Percentiles rank a stretch among this genome's conserved stretches.
Conservation (phyloP, 92 coral and sea anemone genomes). For the Epizoanthus scotinus region DNA sequence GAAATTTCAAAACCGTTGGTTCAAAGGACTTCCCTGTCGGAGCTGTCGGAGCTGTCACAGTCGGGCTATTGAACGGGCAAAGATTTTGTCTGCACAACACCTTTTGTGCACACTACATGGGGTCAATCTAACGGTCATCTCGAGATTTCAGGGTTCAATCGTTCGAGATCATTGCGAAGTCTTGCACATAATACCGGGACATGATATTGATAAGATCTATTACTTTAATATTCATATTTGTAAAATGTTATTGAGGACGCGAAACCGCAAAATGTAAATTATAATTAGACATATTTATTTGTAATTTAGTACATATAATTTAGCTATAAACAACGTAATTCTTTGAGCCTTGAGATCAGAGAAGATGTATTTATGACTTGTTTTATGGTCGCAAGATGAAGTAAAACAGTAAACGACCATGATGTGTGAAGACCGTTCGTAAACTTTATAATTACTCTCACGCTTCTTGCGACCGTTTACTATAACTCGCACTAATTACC, state of each 20-base stretch:
- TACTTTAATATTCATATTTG: neutral
- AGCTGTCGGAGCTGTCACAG: too few species aligned
- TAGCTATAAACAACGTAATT: neutral
- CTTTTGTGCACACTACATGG: neutral
- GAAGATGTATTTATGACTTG: neutral
- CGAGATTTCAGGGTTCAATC: neutral
- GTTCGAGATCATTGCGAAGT: neutral
- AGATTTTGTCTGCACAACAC: neutral
- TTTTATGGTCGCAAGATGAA: neutral
- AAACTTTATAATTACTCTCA: neutral
- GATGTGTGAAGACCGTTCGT: slow-evolving; percentile 3
- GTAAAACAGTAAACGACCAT: neutral
- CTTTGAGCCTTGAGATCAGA: neutral
- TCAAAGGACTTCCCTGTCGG: neutral
- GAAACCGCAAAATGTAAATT: neutral
- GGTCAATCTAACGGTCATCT: neutral
- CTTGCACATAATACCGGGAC: neutral
- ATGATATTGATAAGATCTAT: too few species aligned
- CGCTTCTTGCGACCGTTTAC: slow-evolving; percentile 2
- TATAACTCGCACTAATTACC: neutral
- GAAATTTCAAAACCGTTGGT: neutral
- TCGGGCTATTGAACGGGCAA: neutral
- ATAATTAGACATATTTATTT: neutral
- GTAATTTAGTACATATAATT: neutral
- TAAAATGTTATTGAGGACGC: neutral